Evolutionary conservation across 2,113 vertebrate genomes (phyloP).

Genomic region (human): GRCh38 chr4:23904001-23904500

Average conservation of each 20-base stretch:
- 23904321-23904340: slow-evolving; percentile 70
- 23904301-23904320: slow-evolving; percentile 86
- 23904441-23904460: slow-evolving; percentile 69
- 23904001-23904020: slow-evolving; percentile 54
- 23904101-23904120: slow-evolving; percentile 81
- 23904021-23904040: slow-evolving; percentile 66
- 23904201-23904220: slow-evolving; percentile 81
- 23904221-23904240: slow-evolving; percentile 85
- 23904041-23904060: slow-evolving; percentile 80
- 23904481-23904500: slow-evolving; percentile 65
- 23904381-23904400: slow-evolving; percentile 68
- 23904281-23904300: slow-evolving; percentile 84
- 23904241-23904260: slow-evolving; percentile 83
- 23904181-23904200: slow-evolving; percentile 74
- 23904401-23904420: slow-evolving; percentile 79
- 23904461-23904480: slow-evolving; percentile 68
- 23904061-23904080: slow-evolving; percentile 68
- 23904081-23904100: slow-evolving; percentile 71
- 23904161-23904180: slow-evolving; percentile 72
- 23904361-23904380: slow-evolving; percentile 83
- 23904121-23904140: slow-evolving; percentile 81
- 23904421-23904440: slow-evolving; percentile 76
- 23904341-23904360: slow-evolving; percentile 76
- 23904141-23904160: slow-evolving; percentile 77
- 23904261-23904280: slow-evolving; percentile 83